A percentile compares a stretch with the other conserved stretches of the same genome.
These are phyloP conservation scores for Pycnomerus fuliginosus DNA, from an alignment of 2,888 invertebrate species.

Conservation along the genomic window DNA sequence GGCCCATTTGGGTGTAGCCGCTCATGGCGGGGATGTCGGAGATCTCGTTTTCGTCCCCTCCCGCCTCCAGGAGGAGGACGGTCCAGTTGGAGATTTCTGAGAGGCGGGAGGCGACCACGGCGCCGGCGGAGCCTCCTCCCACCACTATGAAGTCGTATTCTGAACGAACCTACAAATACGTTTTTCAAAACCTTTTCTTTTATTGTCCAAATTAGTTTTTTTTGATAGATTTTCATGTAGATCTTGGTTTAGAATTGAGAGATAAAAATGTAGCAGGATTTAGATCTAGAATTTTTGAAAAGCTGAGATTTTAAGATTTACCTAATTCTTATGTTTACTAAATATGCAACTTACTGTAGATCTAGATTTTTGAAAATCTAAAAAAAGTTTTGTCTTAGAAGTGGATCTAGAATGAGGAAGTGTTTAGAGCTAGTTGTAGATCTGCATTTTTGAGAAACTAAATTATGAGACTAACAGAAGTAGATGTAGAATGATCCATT, in stretches of 20 bases:
- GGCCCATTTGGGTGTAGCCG: constrained; percentile 80
- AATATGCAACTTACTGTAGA: no score
- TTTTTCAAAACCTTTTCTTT: neutral
- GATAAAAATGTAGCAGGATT: no score
- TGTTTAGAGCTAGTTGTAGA: no score
- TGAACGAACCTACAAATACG: constrained; percentile 67
- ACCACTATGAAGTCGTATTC: constrained; percentile 86
- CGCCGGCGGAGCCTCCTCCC: constrained; percentile 87
- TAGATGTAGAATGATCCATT: no score
- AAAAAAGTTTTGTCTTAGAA: no score
- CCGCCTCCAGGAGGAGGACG: constrained; percentile 81
- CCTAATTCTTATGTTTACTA: no score
- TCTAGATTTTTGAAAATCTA: no score
- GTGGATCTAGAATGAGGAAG: no score
- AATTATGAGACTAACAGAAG: no score
- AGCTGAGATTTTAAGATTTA: no score
- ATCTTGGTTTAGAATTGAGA: neutral
- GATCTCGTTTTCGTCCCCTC: constrained; percentile 85
- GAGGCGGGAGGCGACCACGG: constrained; percentile 81
- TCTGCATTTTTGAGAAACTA: no score
- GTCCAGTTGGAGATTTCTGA: constrained; percentile 82
- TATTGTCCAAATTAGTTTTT: neutral
- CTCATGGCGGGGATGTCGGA: constrained; percentile 85
- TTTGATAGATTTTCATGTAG: neutral
- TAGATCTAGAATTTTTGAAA: no score